Base-by-base conservation (phyloP, 1,140 invertebrate genomes). In the Zaprionus africanus region DNA sequence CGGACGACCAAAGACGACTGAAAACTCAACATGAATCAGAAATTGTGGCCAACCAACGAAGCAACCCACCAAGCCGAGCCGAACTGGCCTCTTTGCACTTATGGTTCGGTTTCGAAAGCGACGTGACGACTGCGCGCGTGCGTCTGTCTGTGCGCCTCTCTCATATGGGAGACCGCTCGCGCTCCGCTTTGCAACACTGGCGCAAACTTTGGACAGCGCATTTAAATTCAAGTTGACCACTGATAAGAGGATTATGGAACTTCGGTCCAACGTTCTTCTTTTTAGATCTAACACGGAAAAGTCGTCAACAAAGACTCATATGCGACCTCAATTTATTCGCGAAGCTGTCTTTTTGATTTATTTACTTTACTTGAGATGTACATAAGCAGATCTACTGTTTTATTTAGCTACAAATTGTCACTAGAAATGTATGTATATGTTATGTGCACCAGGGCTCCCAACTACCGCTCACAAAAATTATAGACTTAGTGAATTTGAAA, bases 1-100 rank as follows among this genome's bases (percentile, higher is more conserved):
- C 78, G 81, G 59, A 54, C 71, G 68, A 51, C 58, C 64, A 79
- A 46, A 46, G 41, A 68, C 70, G 75, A 88, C 80, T 87, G 83
- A 82, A 75, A 53, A 75, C 71, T 51, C 43, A 77, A 65, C 74
- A 76, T 78, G 77, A 78, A 62, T 78, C 76, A 66, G 59, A 77
- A 78, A 78, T 74, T 78, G 63, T 78, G 69, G 64, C 69, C 17
- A 59, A 24, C 19, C 36, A 28, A 56, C 15, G 13, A 34, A 19
- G 9, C 28, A 53, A 53, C 41, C n/a, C 19, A 49, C 58, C 59
- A 69, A 59, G 41, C 57, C 49, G 38, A 67, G 13, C 19, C 38
- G 38, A 57, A 31, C 34, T 70, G 62, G 75, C 69, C 74, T 76
- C 61, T 61, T 73, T 78, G 69, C 38, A 43, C 38, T 71, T 65